Conservation (phyloP, 2,113 vertebrate species). For the Psittacara wagleri region DNA sequence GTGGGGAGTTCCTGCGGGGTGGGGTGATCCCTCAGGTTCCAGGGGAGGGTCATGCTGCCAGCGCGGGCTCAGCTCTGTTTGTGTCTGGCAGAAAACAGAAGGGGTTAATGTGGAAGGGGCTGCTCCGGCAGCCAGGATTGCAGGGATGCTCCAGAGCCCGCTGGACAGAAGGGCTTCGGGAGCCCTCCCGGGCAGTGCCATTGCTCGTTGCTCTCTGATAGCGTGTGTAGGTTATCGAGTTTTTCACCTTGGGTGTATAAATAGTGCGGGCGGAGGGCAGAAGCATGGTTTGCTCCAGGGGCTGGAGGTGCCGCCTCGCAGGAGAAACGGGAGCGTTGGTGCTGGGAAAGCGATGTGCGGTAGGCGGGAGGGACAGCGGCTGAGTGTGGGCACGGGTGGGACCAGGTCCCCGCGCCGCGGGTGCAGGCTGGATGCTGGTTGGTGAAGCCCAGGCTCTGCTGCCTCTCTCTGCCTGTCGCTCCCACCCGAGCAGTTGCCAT, state of each 20-base stretch:
- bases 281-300: background rate
- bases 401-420: background rate
- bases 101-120: background rate
- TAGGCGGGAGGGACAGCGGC: background rate
- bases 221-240: background rate
- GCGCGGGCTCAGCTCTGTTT: background rate
- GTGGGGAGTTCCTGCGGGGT: background rate
- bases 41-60: background rate
- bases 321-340: background rate
- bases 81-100: background rate
- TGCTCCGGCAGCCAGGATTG: background rate
- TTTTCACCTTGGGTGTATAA: slow-evolving; percentile 36
- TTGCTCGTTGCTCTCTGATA: background rate
- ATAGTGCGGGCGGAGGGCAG: background rate
- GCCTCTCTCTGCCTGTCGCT: background rate
- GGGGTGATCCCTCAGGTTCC: background rate
- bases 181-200: background rate
- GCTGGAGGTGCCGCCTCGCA: background rate
- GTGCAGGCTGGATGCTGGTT: background rate
- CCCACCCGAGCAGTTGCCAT: background rate
- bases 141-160: background rate
- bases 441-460: background rate
- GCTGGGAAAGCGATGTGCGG: background rate
- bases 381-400: background rate
- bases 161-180: background rate